A percentile compares a stretch with the other conserved stretches of the same genome.
Conservation (phyloP, 2,113 vertebrate species). For the Aspiorhynchus laticeps region DNA sequence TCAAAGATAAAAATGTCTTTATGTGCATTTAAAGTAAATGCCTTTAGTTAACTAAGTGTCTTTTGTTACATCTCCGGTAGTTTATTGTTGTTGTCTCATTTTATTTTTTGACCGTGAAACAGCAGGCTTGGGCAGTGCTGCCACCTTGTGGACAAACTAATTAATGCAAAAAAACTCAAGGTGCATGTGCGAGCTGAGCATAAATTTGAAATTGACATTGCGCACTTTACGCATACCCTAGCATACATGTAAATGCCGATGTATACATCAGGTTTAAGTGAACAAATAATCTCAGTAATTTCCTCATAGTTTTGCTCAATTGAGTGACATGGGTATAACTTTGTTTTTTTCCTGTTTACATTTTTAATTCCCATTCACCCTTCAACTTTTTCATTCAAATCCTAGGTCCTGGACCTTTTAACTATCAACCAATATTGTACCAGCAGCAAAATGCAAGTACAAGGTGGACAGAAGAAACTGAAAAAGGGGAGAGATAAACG, state of each 20-base stretch:
- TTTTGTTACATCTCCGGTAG: background rate
- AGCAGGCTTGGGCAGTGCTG: background rate
- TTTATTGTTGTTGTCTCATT: background rate
- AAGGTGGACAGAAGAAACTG: background rate
- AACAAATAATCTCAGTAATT: background rate
- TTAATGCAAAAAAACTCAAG: background rate
- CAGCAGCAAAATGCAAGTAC: background rate
- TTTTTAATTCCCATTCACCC: background rate
- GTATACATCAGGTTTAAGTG: background rate
- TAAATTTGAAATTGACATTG: background rate
- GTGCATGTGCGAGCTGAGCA: background rate
- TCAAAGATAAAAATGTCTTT: too few relatives aligned
- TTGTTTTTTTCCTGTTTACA: background rate
- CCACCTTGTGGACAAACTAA: background rate
- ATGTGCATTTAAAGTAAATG: background rate
- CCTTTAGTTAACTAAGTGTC: too few relatives aligned
- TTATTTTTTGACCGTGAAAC: background rate
- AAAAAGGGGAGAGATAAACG: conserved; percentile 46
- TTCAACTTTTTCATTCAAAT: background rate
- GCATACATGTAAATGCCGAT: too few relatives aligned
- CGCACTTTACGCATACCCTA: too few relatives aligned
- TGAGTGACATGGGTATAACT: background rate
- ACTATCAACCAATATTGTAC: background rate
- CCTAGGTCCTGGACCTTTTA: background rate
- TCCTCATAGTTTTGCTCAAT: background rate